Evolutionary conservation across 1,140 invertebrate species (phyloP).

Genomic region (Bombus ignitus): DNA sequence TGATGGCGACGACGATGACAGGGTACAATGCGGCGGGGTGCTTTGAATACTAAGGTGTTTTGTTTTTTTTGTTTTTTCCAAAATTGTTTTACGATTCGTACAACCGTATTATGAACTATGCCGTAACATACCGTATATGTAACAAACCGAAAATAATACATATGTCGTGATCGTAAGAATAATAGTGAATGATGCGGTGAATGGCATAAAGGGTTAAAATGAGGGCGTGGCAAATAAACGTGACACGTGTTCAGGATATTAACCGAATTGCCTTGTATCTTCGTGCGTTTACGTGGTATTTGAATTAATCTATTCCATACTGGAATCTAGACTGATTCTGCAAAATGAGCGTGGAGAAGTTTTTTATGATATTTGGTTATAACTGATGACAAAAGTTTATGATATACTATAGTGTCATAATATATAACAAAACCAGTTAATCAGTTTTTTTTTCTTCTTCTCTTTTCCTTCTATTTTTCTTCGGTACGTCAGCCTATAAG

Average conservation of each 20-base stretch:
- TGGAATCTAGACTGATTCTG: neutral
- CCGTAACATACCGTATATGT: neutral
- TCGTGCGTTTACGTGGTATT: neutral
- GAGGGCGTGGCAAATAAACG: slow-evolving; percentile 58
- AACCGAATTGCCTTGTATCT: neutral
- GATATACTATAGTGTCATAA: neutral
- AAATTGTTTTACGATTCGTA: neutral
- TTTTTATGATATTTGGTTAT: neutral
- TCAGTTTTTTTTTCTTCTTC: neutral
- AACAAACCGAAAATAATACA: neutral
- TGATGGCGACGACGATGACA: neutral
- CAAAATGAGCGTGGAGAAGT: neutral
- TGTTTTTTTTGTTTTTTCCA: neutral
- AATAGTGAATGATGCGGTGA: neutral
- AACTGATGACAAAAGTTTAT: neutral
- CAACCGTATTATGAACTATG: neutral
- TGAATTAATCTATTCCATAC: neutral
- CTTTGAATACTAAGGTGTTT: neutral
- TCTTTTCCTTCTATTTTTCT: neutral
- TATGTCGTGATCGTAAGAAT: neutral
- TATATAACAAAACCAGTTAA: neutral
- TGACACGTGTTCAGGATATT: neutral
- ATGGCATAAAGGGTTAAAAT: neutral
- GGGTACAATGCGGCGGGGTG: neutral
- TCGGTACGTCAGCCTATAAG: neutral